phyloP scores from a whole-genome alignment of 92 coral and sea anemone species.

The Bergia sp. region DNA sequence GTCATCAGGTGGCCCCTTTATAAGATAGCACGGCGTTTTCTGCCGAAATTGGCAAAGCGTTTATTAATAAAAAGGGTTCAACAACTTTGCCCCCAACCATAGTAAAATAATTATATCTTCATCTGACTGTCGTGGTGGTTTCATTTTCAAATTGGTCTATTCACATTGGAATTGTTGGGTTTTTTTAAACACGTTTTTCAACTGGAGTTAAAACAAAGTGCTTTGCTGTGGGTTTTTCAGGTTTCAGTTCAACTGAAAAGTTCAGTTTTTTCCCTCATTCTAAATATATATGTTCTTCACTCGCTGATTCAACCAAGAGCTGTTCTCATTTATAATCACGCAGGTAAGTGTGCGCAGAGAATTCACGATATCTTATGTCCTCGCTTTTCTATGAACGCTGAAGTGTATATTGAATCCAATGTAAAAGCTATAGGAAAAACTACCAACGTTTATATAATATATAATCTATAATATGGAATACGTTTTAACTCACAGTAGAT shows the following conservation, averaged over 20 bases:
- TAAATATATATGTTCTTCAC: too few species aligned
- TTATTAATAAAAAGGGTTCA: neutral
- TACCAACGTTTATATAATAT: too few species aligned
- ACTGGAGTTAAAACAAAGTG: neutral
- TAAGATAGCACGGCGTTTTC: neutral
- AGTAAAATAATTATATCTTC: neutral
- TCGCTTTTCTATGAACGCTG: too few species aligned
- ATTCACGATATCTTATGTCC: too few species aligned
- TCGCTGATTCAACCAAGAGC: too few species aligned
- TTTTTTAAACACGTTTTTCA: neutral
- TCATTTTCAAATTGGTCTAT: neutral
- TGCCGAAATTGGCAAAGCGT: neutral
- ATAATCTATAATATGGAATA: too few species aligned
- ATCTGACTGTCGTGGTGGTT: neutral
- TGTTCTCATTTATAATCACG: too few species aligned
- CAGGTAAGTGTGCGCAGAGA: too few species aligned
- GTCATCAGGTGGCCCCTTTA: slow-evolving; percentile 4
- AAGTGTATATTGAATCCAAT: too few species aligned
- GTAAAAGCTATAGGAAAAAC: too few species aligned
- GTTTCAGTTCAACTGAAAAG: neutral
- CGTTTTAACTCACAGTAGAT: too few species aligned
- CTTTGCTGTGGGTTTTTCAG: neutral
- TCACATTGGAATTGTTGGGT: neutral
- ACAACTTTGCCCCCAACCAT: slow-evolving; percentile 10
- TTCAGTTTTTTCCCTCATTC: too few species aligned